Base-by-base conservation (phyloP, 1,140 invertebrate genomes). In the Drosophila chauvacae region DNA sequence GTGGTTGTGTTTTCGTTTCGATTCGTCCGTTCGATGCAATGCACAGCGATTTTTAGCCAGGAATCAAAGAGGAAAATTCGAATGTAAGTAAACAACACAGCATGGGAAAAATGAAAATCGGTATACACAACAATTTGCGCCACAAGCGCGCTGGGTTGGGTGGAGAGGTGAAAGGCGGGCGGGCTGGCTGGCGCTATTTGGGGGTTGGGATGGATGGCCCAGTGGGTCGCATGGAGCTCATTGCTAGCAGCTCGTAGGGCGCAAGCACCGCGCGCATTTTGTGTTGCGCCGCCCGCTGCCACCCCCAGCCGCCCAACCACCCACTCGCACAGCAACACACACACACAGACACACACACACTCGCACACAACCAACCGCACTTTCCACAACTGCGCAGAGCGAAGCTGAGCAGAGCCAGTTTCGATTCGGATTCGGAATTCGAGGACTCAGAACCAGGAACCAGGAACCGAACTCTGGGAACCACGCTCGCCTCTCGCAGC, bases 81-180 rank as follows among this genome's bases (percentile, higher is more conserved):
- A 90, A 71, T 85, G 85, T 90, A 90, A 90, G 85, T 90, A 90
- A 90, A 90, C 85, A 90, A 88, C 84, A 88, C 84, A 88, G 84
- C 84, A 88, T 88, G 86, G 85, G 88, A 90, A 90, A 72, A 90
- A 90, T 85, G 85, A 90, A 90, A 90, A 90, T 90, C 85, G 81
- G 85, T 90, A 90, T 90, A 90, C 85, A 90, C 85, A 90, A 90
- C 86, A 90, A 90, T 90, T 90, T 90, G 85, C 86, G 85, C 81
- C 85, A 90, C 84, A 87, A 81, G 83, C 62, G 79, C 45, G 68
- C 42, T 59, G 63, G 68, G 28, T 66, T 56, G 53, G 68, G 66
- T 66, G 53, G 30, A 45, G 69, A 45, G 69, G 28, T 51, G 26
- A 26, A 37, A n/a, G 56, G 50, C 13, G 48, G 45, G 48, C 30